A percentile compares a stretch with the other conserved stretches of the same genome.
These are phyloP conservation scores for Callopanchax toddi DNA, from an alignment of 2,113 vertebrate genomes.

Conservation along the genomic window DNA sequence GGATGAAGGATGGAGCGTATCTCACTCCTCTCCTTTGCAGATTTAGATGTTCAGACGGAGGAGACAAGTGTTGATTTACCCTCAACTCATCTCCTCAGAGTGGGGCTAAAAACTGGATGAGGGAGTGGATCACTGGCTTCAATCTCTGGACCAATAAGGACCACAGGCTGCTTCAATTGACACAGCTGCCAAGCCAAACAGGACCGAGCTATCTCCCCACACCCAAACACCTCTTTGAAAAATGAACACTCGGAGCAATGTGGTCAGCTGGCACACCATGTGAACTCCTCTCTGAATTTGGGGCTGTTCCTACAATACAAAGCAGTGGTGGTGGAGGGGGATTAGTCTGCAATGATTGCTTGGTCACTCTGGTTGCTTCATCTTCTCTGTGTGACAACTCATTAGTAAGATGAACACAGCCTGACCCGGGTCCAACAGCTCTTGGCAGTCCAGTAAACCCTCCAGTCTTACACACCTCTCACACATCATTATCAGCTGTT, in stretches of 20 bases:
- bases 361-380: slow-evolving; percentile 65
- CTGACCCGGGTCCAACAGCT: slow-evolving; percentile 73
- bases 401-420: slow-evolving; percentile 79
- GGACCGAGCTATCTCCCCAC: slow-evolving; percentile 34
- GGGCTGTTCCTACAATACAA: slow-evolving; percentile 62
- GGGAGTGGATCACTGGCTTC: slow-evolving; percentile 53
- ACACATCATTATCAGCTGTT: slow-evolving; percentile 82
- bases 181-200: slow-evolving; percentile 36
- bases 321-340: slow-evolving; percentile 43
- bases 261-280: slow-evolving; percentile 70
- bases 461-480: slow-evolving; percentile 74
- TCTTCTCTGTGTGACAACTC: slow-evolving; percentile 78
- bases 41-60: slow-evolving; percentile 74
- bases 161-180: slow-evolving; percentile 38
- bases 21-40: slow-evolving; percentile 58
- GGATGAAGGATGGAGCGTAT: slow-evolving; percentile 70
- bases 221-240: slow-evolving; percentile 67
- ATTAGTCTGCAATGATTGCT: slow-evolving; percentile 71
- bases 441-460: slow-evolving; percentile 71
- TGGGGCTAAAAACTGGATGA: slow-evolving; percentile 64
- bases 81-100: slow-evolving; percentile 66
- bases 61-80: slow-evolving; percentile 75
- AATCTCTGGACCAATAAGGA: slow-evolving; percentile 40
- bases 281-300: slow-evolving; percentile 60
- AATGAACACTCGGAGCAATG: slow-evolving; percentile 71